phyloP scores from a whole-genome alignment of 2,113 vertebrate genomes.

The Thymallus thymallus region DNA sequence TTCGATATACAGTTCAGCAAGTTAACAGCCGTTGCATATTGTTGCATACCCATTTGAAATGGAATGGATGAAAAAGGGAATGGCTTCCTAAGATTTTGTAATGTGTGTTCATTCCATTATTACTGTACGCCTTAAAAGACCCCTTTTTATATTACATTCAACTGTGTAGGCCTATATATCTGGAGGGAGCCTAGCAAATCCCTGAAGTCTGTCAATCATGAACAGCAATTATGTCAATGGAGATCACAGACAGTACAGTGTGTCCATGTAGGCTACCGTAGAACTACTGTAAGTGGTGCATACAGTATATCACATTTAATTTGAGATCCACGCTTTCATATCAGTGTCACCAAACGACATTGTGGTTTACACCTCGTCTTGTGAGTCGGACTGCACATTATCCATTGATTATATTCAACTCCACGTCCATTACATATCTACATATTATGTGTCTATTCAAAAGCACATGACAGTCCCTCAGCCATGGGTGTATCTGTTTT shows the following conservation, averaged over 20 bases:
- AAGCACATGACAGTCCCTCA: background rate
- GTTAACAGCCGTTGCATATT: conserved; percentile 40
- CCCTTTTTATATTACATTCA: background rate
- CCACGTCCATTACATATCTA: too few species aligned
- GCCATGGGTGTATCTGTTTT: background rate
- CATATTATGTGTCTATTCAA: background rate
- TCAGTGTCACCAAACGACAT: too few species aligned
- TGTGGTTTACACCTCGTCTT: too few species aligned
- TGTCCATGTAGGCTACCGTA: too few species aligned
- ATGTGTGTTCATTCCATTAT: conserved; percentile 36
- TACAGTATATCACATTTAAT: too few species aligned
- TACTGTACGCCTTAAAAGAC: conserved; percentile 20
- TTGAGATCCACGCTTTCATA: too few species aligned
- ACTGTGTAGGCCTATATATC: background rate
- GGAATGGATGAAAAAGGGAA: conserved; percentile 17
- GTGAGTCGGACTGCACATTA: too few species aligned
- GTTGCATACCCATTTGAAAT: conserved; percentile 40
- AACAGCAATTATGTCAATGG: background rate
- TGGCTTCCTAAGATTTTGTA: conserved; percentile 14
- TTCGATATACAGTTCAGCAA: conserved; percentile 52
- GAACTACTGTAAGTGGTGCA: too few species aligned
- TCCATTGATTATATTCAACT: too few species aligned
- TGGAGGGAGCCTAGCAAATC: background rate
- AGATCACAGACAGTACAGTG: background rate
- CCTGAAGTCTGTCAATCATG: background rate